Base-by-base conservation (phyloP, 1,140 invertebrate species). In the Macrosteles quadrilineatus region DNA sequence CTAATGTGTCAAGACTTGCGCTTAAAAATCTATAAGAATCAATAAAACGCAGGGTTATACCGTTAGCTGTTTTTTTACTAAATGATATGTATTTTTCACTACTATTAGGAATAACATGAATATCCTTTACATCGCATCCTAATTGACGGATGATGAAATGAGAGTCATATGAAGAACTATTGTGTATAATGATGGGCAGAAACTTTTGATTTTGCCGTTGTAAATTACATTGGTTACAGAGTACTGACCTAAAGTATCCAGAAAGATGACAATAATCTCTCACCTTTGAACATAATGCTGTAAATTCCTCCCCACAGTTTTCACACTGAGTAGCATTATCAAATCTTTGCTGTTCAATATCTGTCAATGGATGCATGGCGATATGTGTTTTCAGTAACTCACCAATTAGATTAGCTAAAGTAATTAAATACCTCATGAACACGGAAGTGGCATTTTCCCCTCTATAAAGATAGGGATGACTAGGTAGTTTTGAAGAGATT, bases 71-170 rank as follows among this genome's bases (percentile, higher is more conserved):
- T 14, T 69, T n/a, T 64, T 69, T 69, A 11, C 11, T 6, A 63
- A 63, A 69, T 23, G 36, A 59, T 14, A 69, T 50, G 45, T 69
- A 69, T 31, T 69, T 69, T 29, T 69, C 68, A 29, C n/a, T 69
- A 17, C 12, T 47, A 47, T 69, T 63, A 17, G 57, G 57, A 14
- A 69, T 69, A 2, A 69, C 45, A 69, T 19, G 30, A 19, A 69
- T 64, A 27, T 50, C 21, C 27, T 47, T 19, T 12, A 27, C 12
- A 47, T 69, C 68, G 30, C 27, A 64, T 45, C 45, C 68, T 31
- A 69, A 63, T 31, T 64, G 30, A 27, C 47, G 40, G 25, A 69
- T 23, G 14, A 69, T 69, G 27, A 69, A 69, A 59, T 69, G 68
- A 2, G 32, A 14, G 25, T 63, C 68, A 69, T 69, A 69, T 11